These are phyloP conservation scores for Neoarius graeffei DNA, from an alignment of 2,113 vertebrate species.

Conservation along the genomic window DNA sequence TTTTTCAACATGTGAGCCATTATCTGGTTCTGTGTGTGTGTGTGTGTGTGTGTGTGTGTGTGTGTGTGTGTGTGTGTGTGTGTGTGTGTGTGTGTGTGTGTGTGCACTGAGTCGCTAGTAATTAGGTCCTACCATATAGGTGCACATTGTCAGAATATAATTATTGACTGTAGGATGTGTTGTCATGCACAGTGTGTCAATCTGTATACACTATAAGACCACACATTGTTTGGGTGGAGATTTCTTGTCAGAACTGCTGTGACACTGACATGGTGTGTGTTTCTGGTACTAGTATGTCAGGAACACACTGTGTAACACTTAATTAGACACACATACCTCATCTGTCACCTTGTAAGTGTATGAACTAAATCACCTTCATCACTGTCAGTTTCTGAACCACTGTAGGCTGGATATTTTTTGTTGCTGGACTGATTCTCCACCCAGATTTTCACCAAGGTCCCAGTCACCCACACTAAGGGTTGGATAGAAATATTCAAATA, in stretches of 20 bases:
- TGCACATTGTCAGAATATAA: background rate
- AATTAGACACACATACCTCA: background rate
- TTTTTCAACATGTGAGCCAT: background rate
- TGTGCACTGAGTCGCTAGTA: background rate
- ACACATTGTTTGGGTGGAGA: background rate
- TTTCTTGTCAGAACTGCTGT: constrained; percentile 2
- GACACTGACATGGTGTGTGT: background rate
- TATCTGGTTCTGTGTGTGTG: background rate
- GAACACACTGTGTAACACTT: background rate
- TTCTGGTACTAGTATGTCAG: background rate
- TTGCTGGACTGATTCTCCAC: no score
- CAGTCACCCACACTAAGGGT: no score
- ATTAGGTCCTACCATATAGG: background rate
- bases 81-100: background rate
- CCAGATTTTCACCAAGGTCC: no score
- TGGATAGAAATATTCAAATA: background rate
- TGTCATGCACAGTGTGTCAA: background rate
- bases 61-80: background rate
- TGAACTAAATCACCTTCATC: background rate
- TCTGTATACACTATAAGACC: background rate
- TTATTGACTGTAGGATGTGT: background rate
- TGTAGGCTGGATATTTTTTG: background rate
- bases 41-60: background rate
- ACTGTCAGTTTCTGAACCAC: background rate
- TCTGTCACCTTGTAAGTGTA: background rate